A percentile compares a stretch with the other conserved stretches of the same genome.
phyloP scores from a whole-genome alignment of 2,888 invertebrate species.

The Scelioninae gen. 1 region DNA sequence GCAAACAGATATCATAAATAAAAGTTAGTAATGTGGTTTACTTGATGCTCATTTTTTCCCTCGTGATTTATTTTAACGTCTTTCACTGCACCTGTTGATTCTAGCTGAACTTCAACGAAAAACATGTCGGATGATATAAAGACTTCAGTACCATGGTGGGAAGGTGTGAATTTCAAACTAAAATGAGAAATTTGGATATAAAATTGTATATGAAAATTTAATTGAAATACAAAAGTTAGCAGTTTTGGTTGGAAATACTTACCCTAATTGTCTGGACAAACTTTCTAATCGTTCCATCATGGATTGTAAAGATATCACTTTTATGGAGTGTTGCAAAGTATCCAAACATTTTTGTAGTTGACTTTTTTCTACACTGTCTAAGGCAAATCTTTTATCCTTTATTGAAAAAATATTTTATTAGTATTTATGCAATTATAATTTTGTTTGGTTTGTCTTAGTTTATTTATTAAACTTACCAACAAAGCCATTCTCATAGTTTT shows the following conservation, averaged over 20 bases:
- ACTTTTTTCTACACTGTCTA: constrained; percentile 93
- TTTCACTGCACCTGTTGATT: constrained; percentile 92
- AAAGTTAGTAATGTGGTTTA: too few relatives aligned
- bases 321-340: constrained; percentile 96
- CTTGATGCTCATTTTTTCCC: constrained; percentile 88
- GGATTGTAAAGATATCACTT: constrained; percentile 95
- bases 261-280: constrained; percentile 95
- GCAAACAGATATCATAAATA: too few relatives aligned
- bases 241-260: constrained; percentile 69
- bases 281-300: constrained; percentile 96
- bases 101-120: constrained; percentile 95
- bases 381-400: constrained; percentile 94
- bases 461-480: constrained; percentile 86
- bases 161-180: constrained; percentile 94
- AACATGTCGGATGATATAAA: constrained; percentile 99
- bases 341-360: constrained; percentile 96
- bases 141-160: constrained; percentile 91
- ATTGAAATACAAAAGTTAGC: background rate
- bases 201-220: background rate
- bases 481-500: constrained; percentile 94
- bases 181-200: constrained; percentile 69
- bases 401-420: background rate
- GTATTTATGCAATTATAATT: too few relatives aligned
- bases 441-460: background rate
- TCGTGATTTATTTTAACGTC: constrained; percentile 97